These are phyloP conservation scores for Rhyacophila evoluta DNA, from an alignment of 2,888 invertebrate genomes.

Conservation along the genomic window DNA sequence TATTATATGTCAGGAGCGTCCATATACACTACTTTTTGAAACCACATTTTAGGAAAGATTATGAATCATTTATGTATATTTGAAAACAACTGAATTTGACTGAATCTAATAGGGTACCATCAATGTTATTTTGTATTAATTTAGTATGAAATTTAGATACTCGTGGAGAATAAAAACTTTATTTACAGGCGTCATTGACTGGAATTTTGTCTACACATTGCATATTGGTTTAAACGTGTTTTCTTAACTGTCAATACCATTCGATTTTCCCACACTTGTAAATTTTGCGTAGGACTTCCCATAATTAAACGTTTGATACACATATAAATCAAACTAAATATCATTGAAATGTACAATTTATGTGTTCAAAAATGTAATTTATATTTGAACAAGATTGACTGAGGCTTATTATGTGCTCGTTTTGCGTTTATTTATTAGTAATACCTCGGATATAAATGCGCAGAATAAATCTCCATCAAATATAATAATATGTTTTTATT, in stretches of 20 bases:
- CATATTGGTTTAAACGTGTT: too few species aligned
- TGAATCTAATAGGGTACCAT: too few species aligned
- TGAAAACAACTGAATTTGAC: too few species aligned
- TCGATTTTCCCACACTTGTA: background rate
- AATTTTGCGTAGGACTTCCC: background rate
- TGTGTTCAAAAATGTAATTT: background rate
- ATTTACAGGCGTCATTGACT: too few species aligned
- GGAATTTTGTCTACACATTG: too few species aligned
- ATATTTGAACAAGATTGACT: background rate
- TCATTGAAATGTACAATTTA: background rate
- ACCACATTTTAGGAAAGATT: too few species aligned
- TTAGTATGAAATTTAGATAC: too few species aligned
- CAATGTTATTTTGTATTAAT: too few species aligned
- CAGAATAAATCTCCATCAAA: background rate
- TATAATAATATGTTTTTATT: background rate
- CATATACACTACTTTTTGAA: too few species aligned
- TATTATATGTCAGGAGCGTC: too few species aligned
- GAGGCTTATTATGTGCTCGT: background rate
- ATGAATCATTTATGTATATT: too few species aligned
- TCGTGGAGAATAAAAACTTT: too few species aligned
- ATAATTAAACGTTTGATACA: background rate
- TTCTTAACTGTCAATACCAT: background rate
- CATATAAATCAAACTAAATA: background rate
- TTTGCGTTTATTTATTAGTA: background rate
- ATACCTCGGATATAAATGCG: background rate